Percentiles rank a stretch among this genome's conserved stretches.
phyloP scores from a whole-genome alignment of 2,888 invertebrate species.

The Physocephala rufipes region DNA sequence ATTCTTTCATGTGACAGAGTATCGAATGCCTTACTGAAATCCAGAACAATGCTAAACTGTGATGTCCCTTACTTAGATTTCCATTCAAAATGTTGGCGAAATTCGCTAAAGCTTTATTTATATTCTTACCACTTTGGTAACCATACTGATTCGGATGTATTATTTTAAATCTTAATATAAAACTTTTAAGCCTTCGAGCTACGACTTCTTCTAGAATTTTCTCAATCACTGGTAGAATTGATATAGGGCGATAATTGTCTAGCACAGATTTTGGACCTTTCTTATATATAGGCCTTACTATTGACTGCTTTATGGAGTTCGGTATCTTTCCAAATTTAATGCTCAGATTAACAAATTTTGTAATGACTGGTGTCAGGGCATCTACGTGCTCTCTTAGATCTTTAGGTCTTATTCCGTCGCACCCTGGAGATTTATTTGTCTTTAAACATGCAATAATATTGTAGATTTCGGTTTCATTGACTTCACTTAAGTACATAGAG shows the following conservation, averaged over 20 bases:
- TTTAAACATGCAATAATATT: neutral
- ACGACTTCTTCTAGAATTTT: constrained; percentile 14
- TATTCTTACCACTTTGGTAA: too few species aligned
- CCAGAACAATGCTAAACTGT: too few species aligned
- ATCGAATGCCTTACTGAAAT: too few species aligned
- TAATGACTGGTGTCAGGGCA: neutral
- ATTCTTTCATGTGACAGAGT: too few species aligned
- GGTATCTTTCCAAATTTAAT: neutral
- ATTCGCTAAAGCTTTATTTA: too few species aligned
- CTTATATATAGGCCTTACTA: constrained; percentile 22
- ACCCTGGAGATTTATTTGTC: neutral
- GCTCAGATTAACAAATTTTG: neutral
- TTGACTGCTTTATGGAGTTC: constrained; percentile 3
- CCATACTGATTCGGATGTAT: too few species aligned
- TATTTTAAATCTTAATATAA: too few species aligned
- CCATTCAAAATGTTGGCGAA: too few species aligned
- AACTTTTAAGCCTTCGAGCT: constrained; percentile 5
- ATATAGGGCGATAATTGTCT: constrained; percentile 7
- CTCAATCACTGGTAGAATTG: constrained; percentile 2
- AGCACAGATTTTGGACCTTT: neutral
- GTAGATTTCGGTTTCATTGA: neutral
- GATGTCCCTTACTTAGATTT: too few species aligned
- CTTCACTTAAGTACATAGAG: neutral
- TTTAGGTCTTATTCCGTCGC: constrained; percentile 3
- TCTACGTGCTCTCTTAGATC: neutral